Evolutionary conservation across 92 coral and sea anemone genomes (phyloP), one percentile per base, ranked within the genome.

Genomic region (Palythoa grandiflora): DNA sequence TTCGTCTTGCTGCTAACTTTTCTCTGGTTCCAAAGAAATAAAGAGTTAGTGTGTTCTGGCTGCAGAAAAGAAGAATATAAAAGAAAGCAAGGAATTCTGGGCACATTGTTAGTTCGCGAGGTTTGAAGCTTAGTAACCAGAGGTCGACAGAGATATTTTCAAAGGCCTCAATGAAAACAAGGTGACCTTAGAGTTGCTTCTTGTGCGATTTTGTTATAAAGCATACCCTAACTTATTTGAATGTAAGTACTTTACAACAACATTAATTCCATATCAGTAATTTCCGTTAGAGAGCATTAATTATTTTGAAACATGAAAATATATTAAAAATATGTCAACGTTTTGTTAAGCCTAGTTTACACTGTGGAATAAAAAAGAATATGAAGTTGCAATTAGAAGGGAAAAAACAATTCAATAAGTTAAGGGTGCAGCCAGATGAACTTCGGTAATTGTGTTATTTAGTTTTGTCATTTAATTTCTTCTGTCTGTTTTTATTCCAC

Each of bases 1-100:
- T 81, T 66, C 86, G 86, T 9, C 59, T 81, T 59, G 86, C 86
- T 9, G 74, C 75, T 66, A 81, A 40, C 86, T 81, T 81, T 44
- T 63, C 61, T 20, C 14, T 66, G 75, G 75, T 51, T 66, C 59
- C 63, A 66, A 81, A 68, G 74, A 65, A 81, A 47, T 21, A 38
- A 81, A 15, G 19, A 48, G 44, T 0, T 47, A 13, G 16, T 40
- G 54, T 10, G n/a, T 17, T 50, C 5, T 15, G 47, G 28, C 14
- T n/a, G 17, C 6, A 11, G 48, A 78, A 36, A 78, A 44, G 9
- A 19, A 15, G 20, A 38, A 78, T 5, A 36, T 4, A 71, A 47
- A 16, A 73, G 9, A 12, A 39, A 40, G 53, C 53, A 73, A 10
- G 12, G 17, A 39, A 21, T 9, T 37, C 21, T 63, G 70, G 0